Base-by-base conservation (phyloP, 1,140 invertebrate genomes). In the Trachymyrmex septentrionalis region DNA sequence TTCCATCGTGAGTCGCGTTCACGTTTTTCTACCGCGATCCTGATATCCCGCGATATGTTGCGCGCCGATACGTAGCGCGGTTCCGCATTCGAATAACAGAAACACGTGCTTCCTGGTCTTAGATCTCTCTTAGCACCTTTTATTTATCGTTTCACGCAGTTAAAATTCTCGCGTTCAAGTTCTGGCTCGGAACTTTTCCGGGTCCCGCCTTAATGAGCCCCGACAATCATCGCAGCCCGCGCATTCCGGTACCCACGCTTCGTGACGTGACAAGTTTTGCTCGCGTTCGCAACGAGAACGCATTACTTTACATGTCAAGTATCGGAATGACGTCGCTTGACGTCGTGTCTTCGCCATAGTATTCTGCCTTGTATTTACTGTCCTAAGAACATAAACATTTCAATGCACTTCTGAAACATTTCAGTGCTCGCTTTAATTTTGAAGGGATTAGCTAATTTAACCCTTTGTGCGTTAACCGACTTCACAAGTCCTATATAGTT, bases 91-190 rank as follows among this genome's bases (percentile, higher is more conserved):
- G 86, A 87, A 64, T 63, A 78, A 44, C 34, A 80, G 71, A 50
- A 53, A 24, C 80, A 66, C 78, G 57, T 44, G 55, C 85, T 93
- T 91, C 91, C 88, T 90, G 88, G 86, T 89, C 76, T 86, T 87
- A 86, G 85, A 86, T 87, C 82, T 91, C 63, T 87, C 82, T 89
- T 86, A 87, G 72, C 72, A 72, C 75, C 59, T 87, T 90, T 91
- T 93, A 93, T 93, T 93, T 93, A 93, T 93, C 88, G 91, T 88
- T 92, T 88, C 87, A 89, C 87, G 92, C 90, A 86, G 86, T 59
- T 86, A 67, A 86, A 87, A 78, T 87, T 77, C 85, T 88, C 78
- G 81, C 88, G 87, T n/a, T n/a, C n/a, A n/a, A n/a, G 87, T 89
- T 89, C 76, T 34, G 64, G n/a, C 73, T 59, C 61, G 76, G n/a